These are phyloP conservation scores for Cricetomys ansorgei DNA, from an alignment of 2,113 vertebrate species.

Conservation along the genomic window DNA sequence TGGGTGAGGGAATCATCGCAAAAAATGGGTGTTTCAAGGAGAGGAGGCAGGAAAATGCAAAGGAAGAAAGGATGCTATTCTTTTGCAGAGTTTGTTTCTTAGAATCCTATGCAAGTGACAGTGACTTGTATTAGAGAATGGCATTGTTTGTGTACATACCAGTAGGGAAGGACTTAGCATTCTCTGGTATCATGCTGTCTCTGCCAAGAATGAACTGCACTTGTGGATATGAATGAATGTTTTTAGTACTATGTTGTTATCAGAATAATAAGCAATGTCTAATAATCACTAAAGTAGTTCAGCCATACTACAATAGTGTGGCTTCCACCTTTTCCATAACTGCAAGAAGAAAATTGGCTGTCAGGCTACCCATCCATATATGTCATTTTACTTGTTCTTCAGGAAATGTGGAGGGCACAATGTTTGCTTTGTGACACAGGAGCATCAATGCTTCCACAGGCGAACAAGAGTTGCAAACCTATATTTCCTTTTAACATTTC, in stretches of 20 bases:
- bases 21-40: background rate
- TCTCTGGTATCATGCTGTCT: background rate
- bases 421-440: conserved; percentile 68
- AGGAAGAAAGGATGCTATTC: background rate
- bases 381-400: conserved; percentile 64
- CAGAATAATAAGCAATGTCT: conserved; percentile 62
- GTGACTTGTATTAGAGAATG: background rate
- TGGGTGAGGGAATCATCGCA: background rate
- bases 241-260: conserved; percentile 22
- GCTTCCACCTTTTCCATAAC: conserved; percentile 38
- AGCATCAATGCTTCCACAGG: conserved; percentile 59
- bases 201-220: conserved; percentile 46
- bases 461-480: conserved; percentile 64
- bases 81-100: background rate
- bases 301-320: background rate
- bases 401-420: conserved; percentile 46
- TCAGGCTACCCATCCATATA: conserved; percentile 42
- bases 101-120: conserved; percentile 51
- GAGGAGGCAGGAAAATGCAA: background rate
- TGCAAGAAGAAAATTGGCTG: conserved; percentile 37
- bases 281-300: background rate
- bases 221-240: conserved; percentile 6
- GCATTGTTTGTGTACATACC: background rate
- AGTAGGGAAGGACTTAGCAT: background rate
- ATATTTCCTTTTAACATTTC: conserved; percentile 74